A percentile compares a stretch with the other conserved stretches of the same genome.
Evolutionary conservation across 2,797 vertebrate species (phyloP).

Genomic region (Paramormyrops hopkinsi): DNA sequence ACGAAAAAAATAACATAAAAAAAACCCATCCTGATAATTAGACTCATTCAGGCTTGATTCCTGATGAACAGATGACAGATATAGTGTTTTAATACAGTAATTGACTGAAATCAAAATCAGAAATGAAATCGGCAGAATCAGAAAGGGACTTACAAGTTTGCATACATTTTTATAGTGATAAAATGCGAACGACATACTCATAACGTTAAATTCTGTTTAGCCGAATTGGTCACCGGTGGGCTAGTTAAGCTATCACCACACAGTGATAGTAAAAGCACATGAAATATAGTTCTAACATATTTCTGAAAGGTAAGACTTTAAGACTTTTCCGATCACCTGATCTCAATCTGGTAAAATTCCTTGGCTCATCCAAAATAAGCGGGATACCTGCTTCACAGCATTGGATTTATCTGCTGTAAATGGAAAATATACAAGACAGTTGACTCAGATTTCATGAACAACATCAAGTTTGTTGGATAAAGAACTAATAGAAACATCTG

Average conservation of each 20-base stretch:
- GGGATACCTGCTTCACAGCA: slow-evolving; percentile 26
- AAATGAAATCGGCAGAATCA: background rate
- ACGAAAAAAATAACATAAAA: background rate
- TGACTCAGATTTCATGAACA: slow-evolving; percentile 35
- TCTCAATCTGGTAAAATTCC: slow-evolving; percentile 26
- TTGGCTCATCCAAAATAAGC: slow-evolving; percentile 28
- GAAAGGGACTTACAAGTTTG: background rate
- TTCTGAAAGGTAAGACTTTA: background rate
- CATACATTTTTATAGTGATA: background rate
- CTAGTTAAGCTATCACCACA: background rate
- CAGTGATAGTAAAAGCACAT: background rate
- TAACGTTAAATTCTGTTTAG: background rate
- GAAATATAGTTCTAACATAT: background rate
- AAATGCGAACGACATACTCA: background rate
- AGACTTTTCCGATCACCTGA: slow-evolving; percentile 28
- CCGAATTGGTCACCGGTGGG: background rate
- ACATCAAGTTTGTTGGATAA: slow-evolving; percentile 29
- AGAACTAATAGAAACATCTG: slow-evolving; percentile 41
- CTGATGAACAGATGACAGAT: slow-evolving; percentile 32
- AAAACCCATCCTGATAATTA: slow-evolving; percentile 20
- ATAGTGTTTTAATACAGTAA: background rate
- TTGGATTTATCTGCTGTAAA: slow-evolving; percentile 12
- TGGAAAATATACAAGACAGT: slow-evolving; percentile 10
- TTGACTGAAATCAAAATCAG: background rate
- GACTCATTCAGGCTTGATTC: slow-evolving; percentile 33